phyloP scores from a whole-genome alignment of 2,888 invertebrate genomes.

The Spilarctia lutea region DNA sequence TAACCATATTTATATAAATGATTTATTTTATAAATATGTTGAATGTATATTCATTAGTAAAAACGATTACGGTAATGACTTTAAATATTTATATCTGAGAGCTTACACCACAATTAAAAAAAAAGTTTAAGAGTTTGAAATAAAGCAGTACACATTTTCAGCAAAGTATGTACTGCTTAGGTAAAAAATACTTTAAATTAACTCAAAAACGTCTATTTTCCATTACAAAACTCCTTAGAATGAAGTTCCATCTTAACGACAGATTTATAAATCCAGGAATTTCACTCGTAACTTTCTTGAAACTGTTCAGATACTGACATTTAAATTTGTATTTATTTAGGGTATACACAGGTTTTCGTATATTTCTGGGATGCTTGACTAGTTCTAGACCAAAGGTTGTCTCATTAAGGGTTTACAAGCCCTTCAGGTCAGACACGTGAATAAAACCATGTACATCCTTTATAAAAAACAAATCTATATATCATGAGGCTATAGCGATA shows the following conservation, averaged over 20 bases:
- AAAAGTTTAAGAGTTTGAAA: background rate
- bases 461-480: background rate
- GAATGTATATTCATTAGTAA: background rate
- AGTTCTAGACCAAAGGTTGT: background rate
- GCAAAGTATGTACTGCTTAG: background rate
- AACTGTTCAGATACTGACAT: background rate
- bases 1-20: background rate
- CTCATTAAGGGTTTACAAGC: background rate
- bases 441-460: background rate
- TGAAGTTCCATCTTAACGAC: background rate
- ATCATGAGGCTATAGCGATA: slow-evolving; percentile 26
- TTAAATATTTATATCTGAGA: background rate
- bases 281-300: background rate
- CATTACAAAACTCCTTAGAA: background rate
- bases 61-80: background rate
- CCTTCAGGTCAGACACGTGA: background rate
- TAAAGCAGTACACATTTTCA: no score
- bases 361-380: background rate
- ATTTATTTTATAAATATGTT: no score
- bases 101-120: background rate
- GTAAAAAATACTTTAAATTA: background rate
- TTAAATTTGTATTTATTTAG: background rate
- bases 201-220: background rate
- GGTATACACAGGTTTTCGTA: background rate
- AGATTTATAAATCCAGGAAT: background rate